phyloP scores from a whole-genome alignment of 2,888 invertebrate species.

The Resseliella maxima region DNA sequence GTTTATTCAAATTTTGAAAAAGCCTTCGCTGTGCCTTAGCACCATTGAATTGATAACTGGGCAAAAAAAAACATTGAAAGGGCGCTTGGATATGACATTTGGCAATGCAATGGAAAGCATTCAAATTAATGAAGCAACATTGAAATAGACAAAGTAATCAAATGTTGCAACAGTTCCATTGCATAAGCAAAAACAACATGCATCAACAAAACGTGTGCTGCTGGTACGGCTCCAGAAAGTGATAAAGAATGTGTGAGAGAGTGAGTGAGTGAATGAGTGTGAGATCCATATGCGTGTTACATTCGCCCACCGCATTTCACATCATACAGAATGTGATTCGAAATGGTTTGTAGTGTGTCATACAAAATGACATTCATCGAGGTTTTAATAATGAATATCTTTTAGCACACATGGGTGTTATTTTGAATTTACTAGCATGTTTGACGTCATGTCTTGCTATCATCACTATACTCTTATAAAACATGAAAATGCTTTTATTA shows the following conservation, averaged over 20 bases:
- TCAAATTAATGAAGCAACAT: conserved; percentile 43
- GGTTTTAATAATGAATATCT: conserved; percentile 53
- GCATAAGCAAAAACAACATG: not conserved
- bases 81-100: not conserved
- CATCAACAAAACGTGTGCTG: not conserved
- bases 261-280: not conserved
- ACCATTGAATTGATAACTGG: not conserved
- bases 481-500: conserved; percentile 51
- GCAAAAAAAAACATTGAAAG: not conserved
- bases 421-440: conserved; percentile 43
- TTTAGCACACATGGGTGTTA: conserved; percentile 55
- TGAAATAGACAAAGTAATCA: conserved; percentile 39
- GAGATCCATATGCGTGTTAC: conserved; percentile 32
- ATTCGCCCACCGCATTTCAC: not conserved
- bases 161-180: conserved; percentile 11
- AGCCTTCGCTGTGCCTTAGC: not conserved
- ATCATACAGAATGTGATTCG: not conserved
- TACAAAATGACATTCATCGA: conserved; percentile 43
- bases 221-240: not conserved
- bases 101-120: not conserved
- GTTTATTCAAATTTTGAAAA: not conserved
- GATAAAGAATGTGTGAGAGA: not conserved
- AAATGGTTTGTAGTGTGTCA: conserved; percentile 30
- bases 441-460: conserved; percentile 52
- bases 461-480: conserved; percentile 50